These are phyloP conservation scores for Romanogobio albipinnatus DNA, from an alignment of 2,113 vertebrate species.

Conservation along the genomic window DNA sequence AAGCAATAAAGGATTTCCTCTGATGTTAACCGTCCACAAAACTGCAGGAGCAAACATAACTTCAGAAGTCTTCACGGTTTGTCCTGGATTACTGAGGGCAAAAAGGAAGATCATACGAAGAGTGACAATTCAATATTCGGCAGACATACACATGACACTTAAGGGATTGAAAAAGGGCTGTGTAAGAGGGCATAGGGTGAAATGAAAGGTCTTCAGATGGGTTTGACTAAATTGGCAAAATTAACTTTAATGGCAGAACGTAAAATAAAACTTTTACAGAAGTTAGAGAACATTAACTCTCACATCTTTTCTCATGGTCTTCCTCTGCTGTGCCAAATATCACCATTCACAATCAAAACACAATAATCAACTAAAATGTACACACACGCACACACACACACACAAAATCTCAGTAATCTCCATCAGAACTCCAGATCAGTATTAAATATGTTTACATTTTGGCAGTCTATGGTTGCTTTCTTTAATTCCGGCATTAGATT, in stretches of 20 bases:
- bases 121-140: constrained; percentile 3
- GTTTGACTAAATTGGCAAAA: background rate
- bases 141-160: background rate
- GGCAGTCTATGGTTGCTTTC: background rate
- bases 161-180: background rate
- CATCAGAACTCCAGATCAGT: background rate
- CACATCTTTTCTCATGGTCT: background rate
- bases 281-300: background rate
- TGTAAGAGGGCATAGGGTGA: background rate
- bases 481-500: background rate
- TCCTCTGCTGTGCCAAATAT: background rate
- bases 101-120: constrained; percentile 22
- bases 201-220: background rate
- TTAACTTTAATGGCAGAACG: background rate
- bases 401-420: background rate
- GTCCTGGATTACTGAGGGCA: constrained; percentile 38
- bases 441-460: background rate
- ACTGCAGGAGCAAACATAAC: constrained; percentile 23
- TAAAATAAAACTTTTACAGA: background rate
- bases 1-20: constrained; percentile 68
- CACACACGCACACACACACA: no score
- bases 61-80: background rate
- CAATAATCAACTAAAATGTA: background rate
- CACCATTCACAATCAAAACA: background rate
- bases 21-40: constrained; percentile 55